Conservation (phyloP, 2,888 invertebrate species). For the Eilema depressum region DNA sequence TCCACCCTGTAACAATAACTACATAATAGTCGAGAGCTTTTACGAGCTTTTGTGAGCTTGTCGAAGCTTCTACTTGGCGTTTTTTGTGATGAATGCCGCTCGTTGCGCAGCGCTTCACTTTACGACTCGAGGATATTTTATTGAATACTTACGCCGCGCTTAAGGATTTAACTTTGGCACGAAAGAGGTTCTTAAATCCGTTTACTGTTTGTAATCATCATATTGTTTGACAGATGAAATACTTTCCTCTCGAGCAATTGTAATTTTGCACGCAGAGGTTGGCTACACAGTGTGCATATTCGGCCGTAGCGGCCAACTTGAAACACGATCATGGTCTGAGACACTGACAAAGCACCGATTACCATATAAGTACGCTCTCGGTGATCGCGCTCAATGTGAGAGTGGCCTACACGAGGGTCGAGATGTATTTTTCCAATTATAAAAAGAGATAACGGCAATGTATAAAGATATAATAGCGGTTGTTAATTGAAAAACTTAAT, state of each 20-base stretch:
- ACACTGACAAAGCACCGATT: slow-evolving; percentile 66
- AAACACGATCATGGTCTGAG: slow-evolving; percentile 54
- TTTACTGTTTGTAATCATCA: slow-evolving; percentile 67
- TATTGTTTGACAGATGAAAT: slow-evolving; percentile 69
- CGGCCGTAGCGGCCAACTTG: slow-evolving; percentile 46
- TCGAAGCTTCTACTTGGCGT: slow-evolving; percentile 82
- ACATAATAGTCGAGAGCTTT: slow-evolving; percentile 86
- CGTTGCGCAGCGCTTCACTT: slow-evolving; percentile 68
- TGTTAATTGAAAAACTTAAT: slow-evolving; percentile 64
- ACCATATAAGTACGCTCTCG: slow-evolving; percentile 63
- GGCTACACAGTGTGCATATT: slow-evolving; percentile 29
- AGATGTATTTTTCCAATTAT: slow-evolving; percentile 65
- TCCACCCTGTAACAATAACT: slow-evolving; percentile 87
- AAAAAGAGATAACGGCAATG: slow-evolving; percentile 63
- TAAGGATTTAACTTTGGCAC: slow-evolving; percentile 66
- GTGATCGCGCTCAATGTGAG: slow-evolving; percentile 50
- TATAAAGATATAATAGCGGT: slow-evolving; percentile 62
- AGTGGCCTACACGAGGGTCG: slow-evolving; percentile 48
- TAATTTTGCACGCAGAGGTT: slow-evolving; percentile 30
- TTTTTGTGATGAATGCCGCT: slow-evolving; percentile 81
- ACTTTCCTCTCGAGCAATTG: slow-evolving; percentile 52
- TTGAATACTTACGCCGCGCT: slow-evolving; percentile 78
- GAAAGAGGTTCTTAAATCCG: slow-evolving; percentile 63
- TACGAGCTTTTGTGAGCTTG: slow-evolving; percentile 86
- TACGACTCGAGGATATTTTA: slow-evolving; percentile 77